These are phyloP conservation scores for Scolopax mira DNA, from an alignment of 2,113 vertebrate genomes.

Conservation along the genomic window DNA sequence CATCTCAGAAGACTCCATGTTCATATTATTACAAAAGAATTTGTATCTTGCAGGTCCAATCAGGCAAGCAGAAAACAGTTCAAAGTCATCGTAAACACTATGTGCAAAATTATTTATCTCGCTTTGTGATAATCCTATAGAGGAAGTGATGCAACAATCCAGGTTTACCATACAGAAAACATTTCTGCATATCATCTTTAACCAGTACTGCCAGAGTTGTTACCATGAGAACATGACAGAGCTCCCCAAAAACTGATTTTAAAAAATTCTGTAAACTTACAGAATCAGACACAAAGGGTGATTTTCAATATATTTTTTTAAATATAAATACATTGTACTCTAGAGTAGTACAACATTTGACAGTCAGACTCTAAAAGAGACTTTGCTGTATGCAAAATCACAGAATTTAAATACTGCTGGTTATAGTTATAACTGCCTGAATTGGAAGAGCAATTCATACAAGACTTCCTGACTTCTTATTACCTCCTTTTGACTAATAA, in stretches of 20 bases:
- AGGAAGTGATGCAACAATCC: not conserved
- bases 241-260: not conserved
- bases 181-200: not conserved
- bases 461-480: not conserved
- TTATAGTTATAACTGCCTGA: not conserved
- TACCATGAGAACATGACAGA: accelerated
- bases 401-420: not conserved
- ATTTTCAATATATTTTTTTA: not conserved
- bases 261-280: not conserved
- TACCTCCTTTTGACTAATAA: not conserved
- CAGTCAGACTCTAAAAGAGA: not conserved
- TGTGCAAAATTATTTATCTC: not conserved
- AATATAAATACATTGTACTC: not conserved
- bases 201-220: not conserved
- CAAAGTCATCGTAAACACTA: not conserved
- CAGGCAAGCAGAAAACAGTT: not conserved
- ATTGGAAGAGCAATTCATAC: not conserved
- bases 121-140: not conserved
- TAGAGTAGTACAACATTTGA: not conserved
- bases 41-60: not conserved
- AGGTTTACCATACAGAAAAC: not conserved
- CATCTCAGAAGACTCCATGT: not conserved
- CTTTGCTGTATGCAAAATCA: not conserved
- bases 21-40: not conserved
- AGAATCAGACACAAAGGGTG: not conserved